A percentile compares a stretch with the other conserved stretches of the same genome.
phyloP scores from a whole-genome alignment of 2,113 vertebrate genomes.

The Oxygymnocypris stewartii region DNA sequence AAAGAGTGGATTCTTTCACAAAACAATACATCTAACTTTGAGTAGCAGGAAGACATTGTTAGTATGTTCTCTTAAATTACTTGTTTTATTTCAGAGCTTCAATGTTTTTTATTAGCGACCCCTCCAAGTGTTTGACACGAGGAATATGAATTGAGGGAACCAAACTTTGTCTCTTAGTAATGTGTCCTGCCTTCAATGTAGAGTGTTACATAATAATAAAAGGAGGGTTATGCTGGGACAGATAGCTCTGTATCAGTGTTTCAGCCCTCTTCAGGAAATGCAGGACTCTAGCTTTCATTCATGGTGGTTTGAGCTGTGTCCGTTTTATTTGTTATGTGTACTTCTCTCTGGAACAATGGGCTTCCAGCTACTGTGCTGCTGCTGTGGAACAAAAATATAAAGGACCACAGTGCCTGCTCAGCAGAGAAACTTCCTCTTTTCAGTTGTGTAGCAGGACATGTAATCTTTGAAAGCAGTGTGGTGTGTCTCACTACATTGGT shows the following conservation, averaged over 20 bases:
- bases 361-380: slow-evolving; percentile 25
- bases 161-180: neutral
- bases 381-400: slow-evolving; percentile 32
- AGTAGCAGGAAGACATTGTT: neutral
- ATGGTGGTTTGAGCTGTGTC: neutral
- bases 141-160: neutral
- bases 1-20: neutral
- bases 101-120: neutral
- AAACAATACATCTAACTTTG: neutral
- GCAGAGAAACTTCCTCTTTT: slow-evolving; percentile 59
- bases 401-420: slow-evolving; percentile 25
- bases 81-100: neutral
- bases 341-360: slow-evolving; percentile 16
- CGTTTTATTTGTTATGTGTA: neutral
- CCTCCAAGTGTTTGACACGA: neutral
- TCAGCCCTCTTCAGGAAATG: neutral
- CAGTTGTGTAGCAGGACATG: slow-evolving; percentile 49
- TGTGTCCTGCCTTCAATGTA: slow-evolving; percentile 7
- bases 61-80: neutral
- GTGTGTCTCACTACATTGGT: slow-evolving; percentile 51
- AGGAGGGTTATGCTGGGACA: neutral
- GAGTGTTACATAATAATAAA: neutral
- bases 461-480: slow-evolving; percentile 59
- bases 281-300: neutral
- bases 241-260: neutral